A percentile compares a stretch with the other conserved stretches of the same genome.
These are phyloP conservation scores for Alligator mississippiensis DNA, from an alignment of 2,113 vertebrate species.

Conservation along the genomic window DNA sequence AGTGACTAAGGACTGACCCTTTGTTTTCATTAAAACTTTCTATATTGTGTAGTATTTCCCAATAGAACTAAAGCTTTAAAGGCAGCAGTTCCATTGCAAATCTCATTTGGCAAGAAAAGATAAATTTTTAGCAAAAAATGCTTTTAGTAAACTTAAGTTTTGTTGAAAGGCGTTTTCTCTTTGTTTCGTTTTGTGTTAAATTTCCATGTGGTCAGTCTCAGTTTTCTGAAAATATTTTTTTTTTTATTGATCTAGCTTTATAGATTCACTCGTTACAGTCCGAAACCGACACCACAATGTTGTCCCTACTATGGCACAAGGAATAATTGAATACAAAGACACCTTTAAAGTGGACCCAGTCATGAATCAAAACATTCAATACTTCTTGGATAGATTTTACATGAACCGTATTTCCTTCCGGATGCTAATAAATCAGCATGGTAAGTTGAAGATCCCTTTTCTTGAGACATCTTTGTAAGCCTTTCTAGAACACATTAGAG, in stretches of 20 bases:
- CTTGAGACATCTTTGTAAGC: background rate
- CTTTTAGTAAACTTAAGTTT: background rate
- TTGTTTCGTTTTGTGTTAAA: background rate
- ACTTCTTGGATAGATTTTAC: slow-evolving; percentile 98
- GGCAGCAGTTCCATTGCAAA: too few species aligned
- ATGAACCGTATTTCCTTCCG: slow-evolving; percentile 98
- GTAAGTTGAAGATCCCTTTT: slow-evolving; percentile 81
- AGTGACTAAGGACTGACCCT: background rate
- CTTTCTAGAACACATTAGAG: background rate
- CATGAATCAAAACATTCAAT: slow-evolving; percentile 97
- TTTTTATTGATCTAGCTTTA: slow-evolving; percentile 83
- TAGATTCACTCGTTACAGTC: slow-evolving; percentile 89
- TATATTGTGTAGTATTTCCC: too few species aligned
- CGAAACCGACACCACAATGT: slow-evolving; percentile 95
- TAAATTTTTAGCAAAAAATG: background rate
- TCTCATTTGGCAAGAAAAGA: background rate
- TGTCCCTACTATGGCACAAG: slow-evolving; percentile 97
- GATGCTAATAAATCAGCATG: slow-evolving; percentile 99
- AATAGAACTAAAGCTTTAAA: background rate
- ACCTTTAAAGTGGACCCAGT: slow-evolving; percentile 90
- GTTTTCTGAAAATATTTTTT: background rate
- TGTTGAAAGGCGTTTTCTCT: background rate
- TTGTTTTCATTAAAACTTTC: background rate
- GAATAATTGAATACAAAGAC: slow-evolving; percentile 95
- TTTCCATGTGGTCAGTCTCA: background rate